Evolutionary conservation across 2,113 vertebrate species (phyloP).

Genomic region (Apus apus): DNA sequence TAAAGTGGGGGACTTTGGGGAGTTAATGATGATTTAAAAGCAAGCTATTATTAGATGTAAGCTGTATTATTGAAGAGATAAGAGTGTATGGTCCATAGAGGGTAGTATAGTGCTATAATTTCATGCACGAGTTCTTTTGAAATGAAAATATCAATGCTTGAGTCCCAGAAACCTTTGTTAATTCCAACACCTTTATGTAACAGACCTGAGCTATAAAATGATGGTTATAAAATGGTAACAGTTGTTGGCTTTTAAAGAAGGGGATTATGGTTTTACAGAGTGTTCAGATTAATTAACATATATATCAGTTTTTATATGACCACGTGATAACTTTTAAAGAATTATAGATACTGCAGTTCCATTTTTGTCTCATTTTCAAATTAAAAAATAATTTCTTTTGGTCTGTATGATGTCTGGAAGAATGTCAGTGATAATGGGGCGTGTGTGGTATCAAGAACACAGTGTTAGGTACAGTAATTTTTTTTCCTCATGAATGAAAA

Average conservation of each 20-base stretch:
- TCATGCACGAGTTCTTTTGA: constrained; percentile 35
- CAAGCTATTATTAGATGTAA: neutral
- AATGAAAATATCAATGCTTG: constrained; percentile 3
- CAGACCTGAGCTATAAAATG: neutral
- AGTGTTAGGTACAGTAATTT: neutral
- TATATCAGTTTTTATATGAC: neutral
- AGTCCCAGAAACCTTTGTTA: neutral
- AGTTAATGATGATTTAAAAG: neutral
- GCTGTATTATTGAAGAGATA: neutral
- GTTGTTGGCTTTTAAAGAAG: neutral
- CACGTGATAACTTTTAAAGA: neutral
- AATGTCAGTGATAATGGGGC: neutral
- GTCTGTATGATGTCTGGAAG: neutral
- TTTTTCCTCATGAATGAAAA: neutral
- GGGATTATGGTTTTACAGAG: neutral
- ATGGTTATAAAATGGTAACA: neutral
- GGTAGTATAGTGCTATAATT: neutral
- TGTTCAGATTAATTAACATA: neutral
- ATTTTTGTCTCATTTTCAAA: neutral
- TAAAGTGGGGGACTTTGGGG: neutral
- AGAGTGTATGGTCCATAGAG: neutral
- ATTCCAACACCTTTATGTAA: neutral
- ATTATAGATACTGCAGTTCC: neutral
- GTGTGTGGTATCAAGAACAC: neutral
- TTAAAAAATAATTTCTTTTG: neutral